Evolutionary conservation across 1,140 invertebrate genomes (phyloP).

Genomic region (Acromyrmex charruanus): DNA sequence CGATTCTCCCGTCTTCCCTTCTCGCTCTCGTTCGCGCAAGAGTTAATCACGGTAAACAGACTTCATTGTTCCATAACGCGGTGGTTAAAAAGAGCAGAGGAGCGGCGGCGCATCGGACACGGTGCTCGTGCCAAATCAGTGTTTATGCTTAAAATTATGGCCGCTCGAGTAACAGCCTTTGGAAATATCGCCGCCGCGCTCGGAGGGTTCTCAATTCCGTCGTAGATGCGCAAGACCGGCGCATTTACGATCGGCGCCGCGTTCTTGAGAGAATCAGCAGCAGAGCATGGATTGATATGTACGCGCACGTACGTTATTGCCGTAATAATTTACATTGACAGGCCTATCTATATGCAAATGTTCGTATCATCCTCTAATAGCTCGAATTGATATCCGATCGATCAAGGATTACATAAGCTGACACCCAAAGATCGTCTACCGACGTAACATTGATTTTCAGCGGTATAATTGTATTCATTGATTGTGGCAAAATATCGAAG

Average conservation of each 20-base stretch:
- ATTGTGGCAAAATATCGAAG: background rate
- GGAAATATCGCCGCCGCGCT: conserved; percentile 74
- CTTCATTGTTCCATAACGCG: conserved; percentile 73
- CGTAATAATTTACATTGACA: conserved; percentile 73
- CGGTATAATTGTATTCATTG: background rate
- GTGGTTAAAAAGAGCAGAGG: conserved; percentile 57
- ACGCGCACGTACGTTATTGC: conserved; percentile 53
- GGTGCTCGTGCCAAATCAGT: conserved; percentile 80
- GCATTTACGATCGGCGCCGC: background rate
- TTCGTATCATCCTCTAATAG: conserved; percentile 51
- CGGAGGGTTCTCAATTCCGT: conserved; percentile 75
- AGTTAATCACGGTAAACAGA: conserved; percentile 78
- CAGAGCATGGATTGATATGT: conserved; percentile 41
- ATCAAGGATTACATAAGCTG: conserved; percentile 68
- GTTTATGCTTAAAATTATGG: conserved; percentile 83
- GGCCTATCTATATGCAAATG: conserved; percentile 72
- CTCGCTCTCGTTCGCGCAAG: conserved; percentile 72
- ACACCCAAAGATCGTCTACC: conserved; percentile 3
- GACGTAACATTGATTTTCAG: background rate
- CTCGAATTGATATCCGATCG: conserved; percentile 66
- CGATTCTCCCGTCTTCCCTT: conserved; percentile 57
- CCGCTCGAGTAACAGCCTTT: conserved; percentile 77
- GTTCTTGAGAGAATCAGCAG: conserved; percentile 24
- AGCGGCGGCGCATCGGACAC: conserved; percentile 49
- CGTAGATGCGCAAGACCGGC: background rate